Conservation (phyloP, 1,140 invertebrate genomes). For the Ceratoteleas bidentatus region DNA sequence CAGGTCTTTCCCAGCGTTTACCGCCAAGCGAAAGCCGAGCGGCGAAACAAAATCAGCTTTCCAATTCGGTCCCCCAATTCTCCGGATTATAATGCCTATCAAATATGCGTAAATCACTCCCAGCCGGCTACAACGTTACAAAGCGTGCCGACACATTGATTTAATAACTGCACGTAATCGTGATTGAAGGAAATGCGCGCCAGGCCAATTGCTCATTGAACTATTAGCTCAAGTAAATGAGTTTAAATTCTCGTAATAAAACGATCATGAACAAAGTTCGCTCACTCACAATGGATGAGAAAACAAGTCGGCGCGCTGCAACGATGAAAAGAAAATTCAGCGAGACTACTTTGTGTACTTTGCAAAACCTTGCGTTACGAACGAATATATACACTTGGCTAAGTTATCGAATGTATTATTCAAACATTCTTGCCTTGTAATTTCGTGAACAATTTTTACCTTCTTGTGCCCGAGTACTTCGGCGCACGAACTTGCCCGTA, state of each 20-base stretch:
- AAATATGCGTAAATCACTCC: slow-evolving; percentile 21
- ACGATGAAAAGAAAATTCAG: slow-evolving; percentile 43
- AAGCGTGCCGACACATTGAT: slow-evolving; percentile 30
- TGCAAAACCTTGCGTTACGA: slow-evolving; percentile 5
- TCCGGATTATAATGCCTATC: slow-evolving; percentile 14
- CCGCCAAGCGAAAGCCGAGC: slow-evolving; percentile 14
- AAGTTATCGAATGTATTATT: slow-evolving; percentile 21
- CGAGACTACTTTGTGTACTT: slow-evolving; percentile 24
- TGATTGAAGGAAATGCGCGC: slow-evolving; percentile 41
- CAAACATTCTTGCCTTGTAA: slow-evolving; percentile 12
- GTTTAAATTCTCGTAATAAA: slow-evolving; percentile 49
- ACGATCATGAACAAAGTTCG: slow-evolving; percentile 41
- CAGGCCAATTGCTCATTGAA: slow-evolving; percentile 48
- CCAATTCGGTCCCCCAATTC: slow-evolving; percentile 10
- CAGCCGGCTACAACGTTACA: slow-evolving; percentile 9
- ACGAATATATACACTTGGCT: not conserved
- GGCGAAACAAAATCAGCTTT: slow-evolving; percentile 21
- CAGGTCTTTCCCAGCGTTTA: not conserved
- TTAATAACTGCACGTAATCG: slow-evolving; percentile 37
- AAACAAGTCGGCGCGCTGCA: slow-evolving; percentile 29
- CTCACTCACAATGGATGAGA: slow-evolving; percentile 27
- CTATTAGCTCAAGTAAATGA: slow-evolving; percentile 41
- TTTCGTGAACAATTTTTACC: slow-evolving; percentile 18
- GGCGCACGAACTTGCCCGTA: not conserved
- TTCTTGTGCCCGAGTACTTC: not conserved